Conservation (phyloP, 2,797 vertebrate genomes). For the Odontamblyopus rebecca region DNA sequence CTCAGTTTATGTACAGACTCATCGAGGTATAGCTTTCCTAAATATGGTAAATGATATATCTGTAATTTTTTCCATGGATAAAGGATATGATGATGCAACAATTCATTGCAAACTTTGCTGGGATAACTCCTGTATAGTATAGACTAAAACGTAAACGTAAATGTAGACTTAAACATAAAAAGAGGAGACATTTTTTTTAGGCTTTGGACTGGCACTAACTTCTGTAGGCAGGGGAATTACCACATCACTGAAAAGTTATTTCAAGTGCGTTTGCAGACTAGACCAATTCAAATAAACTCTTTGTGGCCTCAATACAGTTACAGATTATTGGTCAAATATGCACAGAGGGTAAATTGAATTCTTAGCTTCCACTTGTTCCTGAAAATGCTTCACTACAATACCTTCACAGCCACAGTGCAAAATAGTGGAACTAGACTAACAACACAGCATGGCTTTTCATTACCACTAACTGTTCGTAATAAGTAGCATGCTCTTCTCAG, state of each 20-base stretch:
- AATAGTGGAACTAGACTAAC: constrained; percentile 32
- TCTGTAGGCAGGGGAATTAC: neutral
- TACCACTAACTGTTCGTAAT: constrained; percentile 60
- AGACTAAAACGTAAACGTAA: no score
- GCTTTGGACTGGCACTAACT: neutral
- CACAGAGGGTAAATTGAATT: constrained; percentile 31
- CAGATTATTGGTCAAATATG: constrained; percentile 12
- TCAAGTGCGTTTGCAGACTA: no score
- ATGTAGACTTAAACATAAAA: no score
- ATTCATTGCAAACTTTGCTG: no score
- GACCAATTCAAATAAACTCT: neutral
- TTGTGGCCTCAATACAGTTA: constrained; percentile 9
- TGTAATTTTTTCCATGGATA: no score
- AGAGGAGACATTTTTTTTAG: no score
- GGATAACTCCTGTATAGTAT: no score
- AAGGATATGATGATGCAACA: no score
- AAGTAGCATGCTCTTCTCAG: constrained; percentile 50
- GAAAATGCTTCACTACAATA: constrained; percentile 25
- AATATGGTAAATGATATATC: neutral
- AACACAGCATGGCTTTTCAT: constrained; percentile 50
- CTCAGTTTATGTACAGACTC: constrained; percentile 26
- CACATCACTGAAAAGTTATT: no score
- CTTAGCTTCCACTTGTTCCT: constrained; percentile 2
- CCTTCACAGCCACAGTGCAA: constrained; percentile 33
- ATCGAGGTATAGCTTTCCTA: constrained; percentile 6